Percentiles rank a stretch among this genome's conserved stretches.
phyloP scores from a whole-genome alignment of 2,113 vertebrate genomes.

The Bostrychus sinensis region DNA sequence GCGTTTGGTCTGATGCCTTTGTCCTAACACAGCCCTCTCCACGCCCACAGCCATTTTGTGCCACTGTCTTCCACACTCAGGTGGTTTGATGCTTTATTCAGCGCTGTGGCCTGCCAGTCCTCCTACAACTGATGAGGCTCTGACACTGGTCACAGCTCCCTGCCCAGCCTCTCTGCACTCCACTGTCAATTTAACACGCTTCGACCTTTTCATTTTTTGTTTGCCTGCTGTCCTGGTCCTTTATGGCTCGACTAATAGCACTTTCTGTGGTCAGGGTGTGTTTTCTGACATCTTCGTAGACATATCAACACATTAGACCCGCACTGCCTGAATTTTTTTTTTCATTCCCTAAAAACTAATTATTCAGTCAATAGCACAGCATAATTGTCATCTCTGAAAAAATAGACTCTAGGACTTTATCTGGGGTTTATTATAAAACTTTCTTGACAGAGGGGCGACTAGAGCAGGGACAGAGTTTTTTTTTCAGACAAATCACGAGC shows the following conservation, averaged over 20 bases:
- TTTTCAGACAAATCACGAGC: too few relatives aligned
- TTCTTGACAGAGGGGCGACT: too few relatives aligned
- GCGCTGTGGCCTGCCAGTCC: slow-evolving; percentile 38
- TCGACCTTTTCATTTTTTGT: slow-evolving; percentile 37
- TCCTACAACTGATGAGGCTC: slow-evolving; percentile 55
- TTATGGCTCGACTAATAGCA: slow-evolving; percentile 22
- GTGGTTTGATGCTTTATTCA: slow-evolving; percentile 60
- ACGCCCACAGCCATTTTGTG: slow-evolving; percentile 27
- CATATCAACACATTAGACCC: not conserved
- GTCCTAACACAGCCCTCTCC: not conserved
- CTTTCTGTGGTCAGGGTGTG: not conserved
- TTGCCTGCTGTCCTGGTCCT: slow-evolving; percentile 14
- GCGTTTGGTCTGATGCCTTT: slow-evolving; percentile 19
- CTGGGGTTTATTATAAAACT: too few relatives aligned
- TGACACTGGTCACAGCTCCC: slow-evolving; percentile 60
- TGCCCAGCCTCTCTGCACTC: slow-evolving; percentile 39
- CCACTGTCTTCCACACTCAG: slow-evolving; percentile 40
- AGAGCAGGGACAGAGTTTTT: too few relatives aligned
- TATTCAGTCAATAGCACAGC: too few relatives aligned
- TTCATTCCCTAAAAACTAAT: too few relatives aligned
- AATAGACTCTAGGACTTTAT: too few relatives aligned
- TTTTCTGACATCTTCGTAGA: slow-evolving; percentile 33
- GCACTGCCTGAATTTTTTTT: too few relatives aligned
- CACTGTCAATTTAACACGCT: slow-evolving; percentile 51
- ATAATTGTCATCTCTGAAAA: too few relatives aligned